Evolutionary conservation across 2,797 vertebrate genomes (phyloP), one percentile per base, ranked within the genome.

Genomic region (Caiman crocodilus): DNA sequence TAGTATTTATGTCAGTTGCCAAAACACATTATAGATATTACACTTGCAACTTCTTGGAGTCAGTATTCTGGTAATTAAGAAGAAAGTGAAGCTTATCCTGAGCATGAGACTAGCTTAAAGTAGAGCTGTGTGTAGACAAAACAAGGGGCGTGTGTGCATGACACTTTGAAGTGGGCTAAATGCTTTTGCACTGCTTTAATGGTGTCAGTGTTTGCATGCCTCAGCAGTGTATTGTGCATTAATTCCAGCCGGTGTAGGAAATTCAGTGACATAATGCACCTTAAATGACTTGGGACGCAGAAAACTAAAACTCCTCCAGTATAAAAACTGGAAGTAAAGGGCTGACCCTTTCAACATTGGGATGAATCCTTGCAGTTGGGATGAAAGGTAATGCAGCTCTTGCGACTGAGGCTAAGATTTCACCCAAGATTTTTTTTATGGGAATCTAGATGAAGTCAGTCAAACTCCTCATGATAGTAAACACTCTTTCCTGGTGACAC

Each of bases 381-480:
- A 42, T 87, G 23, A 30, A 90, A 83, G 42, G 63, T 15, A 16
- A 14, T 74, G 57, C 57, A n/a, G 83, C 6, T 17, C 56, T 25
- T 23, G n/a, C 42, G 10, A 61, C 23, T 42, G 61, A 25, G 16
- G 14, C 57, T 35, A 74, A 35, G 60, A 25, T 16, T 92, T 9
- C 18, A 65, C 21, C 28, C 35, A 2, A 3, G 59, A 13, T 32
- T 42, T 9, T 21, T 55, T 64, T 35, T 59, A 83, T 60, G 79
- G 88, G 82, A 89, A 56, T 80, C 61, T 74, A 91, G 82, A 26
- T 84, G 55, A 0, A 75, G 25, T 25, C 21, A 85, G 21, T 32
- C 18, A 50, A 75, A 71, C 90, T 94, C 94, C 90, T 95, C 90
- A 94, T 35, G 67, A 58, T 32, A 73, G 63, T 89, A 92, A 35